Conservation (phyloP, 2,888 invertebrate genomes). For the Drosophila ezoana region DNA sequence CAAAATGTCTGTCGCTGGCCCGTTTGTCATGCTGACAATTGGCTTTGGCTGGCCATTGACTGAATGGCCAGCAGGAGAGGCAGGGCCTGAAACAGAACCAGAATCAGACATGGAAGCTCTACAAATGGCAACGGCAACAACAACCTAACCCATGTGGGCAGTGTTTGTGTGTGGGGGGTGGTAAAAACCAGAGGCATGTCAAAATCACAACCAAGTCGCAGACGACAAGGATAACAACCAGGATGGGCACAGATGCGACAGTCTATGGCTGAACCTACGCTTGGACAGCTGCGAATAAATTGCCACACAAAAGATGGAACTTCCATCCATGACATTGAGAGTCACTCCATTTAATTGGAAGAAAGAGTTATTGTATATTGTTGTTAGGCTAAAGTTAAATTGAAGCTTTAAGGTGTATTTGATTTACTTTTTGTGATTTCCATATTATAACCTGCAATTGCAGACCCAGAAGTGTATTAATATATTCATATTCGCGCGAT, state of each 20-base stretch:
- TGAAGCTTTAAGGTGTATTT: slow-evolving; percentile 2
- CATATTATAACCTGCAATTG: background rate
- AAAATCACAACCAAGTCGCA: slow-evolving; percentile 71
- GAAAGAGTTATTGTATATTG: slow-evolving; percentile 18
- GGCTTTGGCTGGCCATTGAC: slow-evolving; percentile 66
- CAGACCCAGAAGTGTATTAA: too few species aligned
- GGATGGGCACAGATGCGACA: slow-evolving; percentile 53
- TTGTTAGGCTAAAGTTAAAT: background rate
- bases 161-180: slow-evolving; percentile 6
- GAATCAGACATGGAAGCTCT: slow-evolving; percentile 45
- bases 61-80: slow-evolving; percentile 41
- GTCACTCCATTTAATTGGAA: slow-evolving; percentile 66
- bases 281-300: slow-evolving; percentile 46
- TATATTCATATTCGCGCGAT: too few species aligned
- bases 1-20: slow-evolving; percentile 62
- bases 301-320: slow-evolving; percentile 22
- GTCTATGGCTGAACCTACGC: slow-evolving; percentile 32
- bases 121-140: slow-evolving; percentile 53
- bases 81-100: slow-evolving; percentile 22
- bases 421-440: background rate
- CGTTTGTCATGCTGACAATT: slow-evolving; percentile 77
- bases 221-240: slow-evolving; percentile 65
- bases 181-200: slow-evolving; percentile 55
- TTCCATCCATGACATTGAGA: slow-evolving; percentile 44
- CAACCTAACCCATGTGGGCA: slow-evolving; percentile 26